Evolutionary conservation across 2,888 invertebrate genomes (phyloP).

Genomic region (Hipparchia semele): DNA sequence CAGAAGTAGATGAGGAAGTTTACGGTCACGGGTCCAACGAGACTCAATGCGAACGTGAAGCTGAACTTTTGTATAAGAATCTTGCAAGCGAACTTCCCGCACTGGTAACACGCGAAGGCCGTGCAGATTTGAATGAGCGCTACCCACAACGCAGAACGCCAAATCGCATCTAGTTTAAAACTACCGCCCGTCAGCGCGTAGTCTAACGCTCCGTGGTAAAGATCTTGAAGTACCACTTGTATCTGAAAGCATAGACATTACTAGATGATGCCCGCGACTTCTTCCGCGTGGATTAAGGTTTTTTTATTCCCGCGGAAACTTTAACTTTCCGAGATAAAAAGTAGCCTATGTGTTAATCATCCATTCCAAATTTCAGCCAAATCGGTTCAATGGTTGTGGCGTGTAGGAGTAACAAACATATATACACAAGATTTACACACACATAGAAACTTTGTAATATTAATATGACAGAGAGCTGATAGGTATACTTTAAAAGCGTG

Average conservation of each 20-base stretch:
- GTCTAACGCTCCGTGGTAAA: constrained; percentile 63
- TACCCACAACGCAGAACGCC: constrained; percentile 81
- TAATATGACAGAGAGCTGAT: too few relatives aligned
- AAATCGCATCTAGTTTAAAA: constrained; percentile 55
- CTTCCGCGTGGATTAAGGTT: too few relatives aligned
- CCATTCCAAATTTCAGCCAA: too few relatives aligned
- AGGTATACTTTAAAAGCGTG: too few relatives aligned
- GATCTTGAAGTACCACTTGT: constrained; percentile 66
- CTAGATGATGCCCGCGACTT: too few relatives aligned
- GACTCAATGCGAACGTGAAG: constrained; percentile 91
- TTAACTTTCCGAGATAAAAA: too few relatives aligned
- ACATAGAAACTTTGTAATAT: too few relatives aligned
- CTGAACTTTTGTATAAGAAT: constrained; percentile 94
- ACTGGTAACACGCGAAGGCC: constrained; percentile 86
- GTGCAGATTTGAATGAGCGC: constrained; percentile 85
- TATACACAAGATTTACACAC: too few relatives aligned
- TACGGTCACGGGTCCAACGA: constrained; percentile 89
- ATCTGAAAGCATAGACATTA: constrained; percentile 58
- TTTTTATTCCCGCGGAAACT: too few relatives aligned
- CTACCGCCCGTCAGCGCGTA: constrained; percentile 61
- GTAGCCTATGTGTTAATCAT: too few relatives aligned
- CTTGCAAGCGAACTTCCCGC: constrained; percentile 93
- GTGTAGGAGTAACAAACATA: too few relatives aligned
- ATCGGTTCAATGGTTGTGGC: too few relatives aligned
- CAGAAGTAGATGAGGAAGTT: constrained; percentile 86